A percentile compares a stretch with the other conserved stretches of the same genome.
These are phyloP conservation scores for Caranx ignobilis DNA, from an alignment of 2,113 vertebrate genomes.

Conservation along the genomic window DNA sequence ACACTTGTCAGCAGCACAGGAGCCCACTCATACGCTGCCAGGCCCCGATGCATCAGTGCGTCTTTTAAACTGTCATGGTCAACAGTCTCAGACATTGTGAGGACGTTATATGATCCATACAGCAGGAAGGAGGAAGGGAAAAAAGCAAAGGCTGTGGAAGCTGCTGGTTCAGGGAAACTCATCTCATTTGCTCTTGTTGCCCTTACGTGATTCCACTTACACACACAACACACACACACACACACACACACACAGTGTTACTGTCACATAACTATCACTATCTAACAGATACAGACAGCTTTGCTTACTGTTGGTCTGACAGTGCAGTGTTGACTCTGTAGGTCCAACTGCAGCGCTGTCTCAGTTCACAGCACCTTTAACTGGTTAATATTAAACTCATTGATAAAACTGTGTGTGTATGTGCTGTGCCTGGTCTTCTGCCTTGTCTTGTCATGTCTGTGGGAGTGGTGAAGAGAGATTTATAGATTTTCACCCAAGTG, in stretches of 20 bases:
- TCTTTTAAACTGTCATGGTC: slow-evolving; percentile 13
- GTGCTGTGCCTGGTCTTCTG: not conserved
- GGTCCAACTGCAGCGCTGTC: not conserved
- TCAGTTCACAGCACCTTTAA: slow-evolving; percentile 22
- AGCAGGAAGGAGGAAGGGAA: not conserved
- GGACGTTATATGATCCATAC: not conserved
- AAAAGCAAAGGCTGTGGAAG: not conserved
- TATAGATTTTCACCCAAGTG: slow-evolving; percentile 4
- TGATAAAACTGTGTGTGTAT: slow-evolving; percentile 26
- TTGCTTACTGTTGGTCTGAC: not conserved
- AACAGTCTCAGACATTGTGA: not conserved
- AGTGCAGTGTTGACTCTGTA: slow-evolving; percentile 38
- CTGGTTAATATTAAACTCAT: slow-evolving; percentile 74
- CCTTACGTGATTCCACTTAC: not conserved
- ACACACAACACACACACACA: slow-evolving; percentile 5
- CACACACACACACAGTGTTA: slow-evolving; percentile 8
- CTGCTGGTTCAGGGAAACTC: not conserved
- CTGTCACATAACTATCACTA: not conserved
- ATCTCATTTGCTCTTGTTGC: not conserved
- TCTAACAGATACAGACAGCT: not conserved
- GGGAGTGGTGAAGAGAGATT: not conserved
- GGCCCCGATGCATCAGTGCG: slow-evolving; percentile 17
- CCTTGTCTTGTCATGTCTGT: not conserved
- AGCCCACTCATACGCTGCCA: not conserved
- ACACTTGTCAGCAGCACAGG: slow-evolving; percentile 9